These are phyloP conservation scores for Melanchra persicariae DNA, from an alignment of 2,888 invertebrate species.

Conservation along the genomic window DNA sequence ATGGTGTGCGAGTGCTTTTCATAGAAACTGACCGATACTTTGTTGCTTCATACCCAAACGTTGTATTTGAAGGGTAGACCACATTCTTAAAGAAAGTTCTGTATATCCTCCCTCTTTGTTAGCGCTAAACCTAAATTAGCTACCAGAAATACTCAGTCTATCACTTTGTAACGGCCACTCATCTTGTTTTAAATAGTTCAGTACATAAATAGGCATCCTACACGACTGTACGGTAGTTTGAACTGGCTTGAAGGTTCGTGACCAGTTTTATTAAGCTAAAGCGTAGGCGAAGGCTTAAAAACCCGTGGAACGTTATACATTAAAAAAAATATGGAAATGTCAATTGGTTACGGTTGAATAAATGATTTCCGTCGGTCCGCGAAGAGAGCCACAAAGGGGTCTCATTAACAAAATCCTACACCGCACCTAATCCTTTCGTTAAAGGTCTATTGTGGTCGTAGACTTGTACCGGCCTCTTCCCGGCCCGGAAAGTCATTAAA, in stretches of 20 bases:
- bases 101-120: conserved; percentile 33
- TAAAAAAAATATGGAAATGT: conserved; percentile 79
- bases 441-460: conserved; percentile 83
- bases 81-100: conserved; percentile 26
- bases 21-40: conserved; percentile 62
- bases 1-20: conserved; percentile 66
- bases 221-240: conserved; percentile 58
- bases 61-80: conserved; percentile 24
- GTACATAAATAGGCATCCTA: conserved; percentile 62
- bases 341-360: conserved; percentile 85
- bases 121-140: conserved; percentile 43
- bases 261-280: conserved; percentile 63
- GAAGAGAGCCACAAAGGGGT: conserved; percentile 82
- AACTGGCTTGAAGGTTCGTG: conserved; percentile 58
- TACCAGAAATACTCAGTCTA: conserved; percentile 59
- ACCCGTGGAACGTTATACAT: conserved; percentile 75
- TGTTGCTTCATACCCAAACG: conserved; percentile 56
- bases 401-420: conserved; percentile 86
- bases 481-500: conserved; percentile 66
- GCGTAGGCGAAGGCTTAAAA: conserved; percentile 77
- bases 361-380: conserved; percentile 83
- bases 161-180: conserved; percentile 53
- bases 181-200: conserved; percentile 63
- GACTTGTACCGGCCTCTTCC: conserved; percentile 53
- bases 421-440: conserved; percentile 89